Evolutionary conservation across 2,888 invertebrate genomes (phyloP).

Genomic region (Hedychridium roseum): DNA sequence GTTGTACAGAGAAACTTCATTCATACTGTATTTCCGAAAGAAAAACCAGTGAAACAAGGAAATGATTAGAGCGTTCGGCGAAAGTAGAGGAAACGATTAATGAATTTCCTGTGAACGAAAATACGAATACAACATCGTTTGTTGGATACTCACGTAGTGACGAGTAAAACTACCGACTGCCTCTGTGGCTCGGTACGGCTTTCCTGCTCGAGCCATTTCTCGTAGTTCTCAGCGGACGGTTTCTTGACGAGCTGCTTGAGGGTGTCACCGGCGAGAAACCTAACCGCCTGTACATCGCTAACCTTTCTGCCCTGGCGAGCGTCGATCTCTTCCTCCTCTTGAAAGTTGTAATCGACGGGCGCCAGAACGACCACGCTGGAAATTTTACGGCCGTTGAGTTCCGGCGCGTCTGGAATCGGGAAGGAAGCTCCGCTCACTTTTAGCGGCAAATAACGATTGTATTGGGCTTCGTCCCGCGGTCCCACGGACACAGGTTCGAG

Average conservation of each 20-base stretch:
- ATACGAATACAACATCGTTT: no score
- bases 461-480: conserved; percentile 69
- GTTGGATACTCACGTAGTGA: conserved; percentile 82
- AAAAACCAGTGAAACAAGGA: no score
- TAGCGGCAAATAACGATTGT: conserved; percentile 83
- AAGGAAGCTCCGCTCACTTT: conserved; percentile 87
- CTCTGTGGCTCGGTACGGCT: conserved; percentile 76
- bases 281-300: conserved; percentile 74
- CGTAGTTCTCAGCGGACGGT: conserved; percentile 80
- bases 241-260: conserved; percentile 79
- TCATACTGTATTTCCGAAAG: no score
- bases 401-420: conserved; percentile 82
- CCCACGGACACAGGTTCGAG: conserved; percentile 76
- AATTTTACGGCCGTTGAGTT: conserved; percentile 78
- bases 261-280: conserved; percentile 78
- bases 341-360: conserved; percentile 78
- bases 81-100: no score
- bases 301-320: conserved; percentile 63
- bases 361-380: conserved; percentile 87
- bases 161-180: conserved; percentile 83
- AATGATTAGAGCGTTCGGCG: no score
- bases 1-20: no score
- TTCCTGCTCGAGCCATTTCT: conserved; percentile 82
- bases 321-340: conserved; percentile 52
- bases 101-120: no score